Evolutionary conservation across 1,140 invertebrate genomes (phyloP).

Genomic region (Heliconius congener): DNA sequence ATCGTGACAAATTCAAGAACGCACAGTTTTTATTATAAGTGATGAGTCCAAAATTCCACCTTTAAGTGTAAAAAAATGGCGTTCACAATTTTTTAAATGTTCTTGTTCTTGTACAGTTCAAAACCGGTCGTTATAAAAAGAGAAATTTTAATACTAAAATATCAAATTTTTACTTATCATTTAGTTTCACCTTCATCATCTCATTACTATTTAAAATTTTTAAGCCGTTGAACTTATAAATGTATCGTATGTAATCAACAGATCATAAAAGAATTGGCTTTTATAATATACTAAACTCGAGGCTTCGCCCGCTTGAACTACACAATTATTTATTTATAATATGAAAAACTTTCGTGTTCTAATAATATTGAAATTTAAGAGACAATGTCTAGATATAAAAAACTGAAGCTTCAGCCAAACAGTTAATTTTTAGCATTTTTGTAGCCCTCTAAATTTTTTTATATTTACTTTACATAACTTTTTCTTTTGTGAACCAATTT

Average conservation of each 20-base stretch:
- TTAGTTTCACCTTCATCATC: neutral
- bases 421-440: too few relatives aligned
- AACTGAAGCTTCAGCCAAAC: too few relatives aligned
- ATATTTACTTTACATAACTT: too few relatives aligned
- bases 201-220: neutral
- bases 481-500: too few relatives aligned
- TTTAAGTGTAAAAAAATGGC: neutral
- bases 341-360: too few relatives aligned
- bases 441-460: too few relatives aligned
- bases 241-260: neutral
- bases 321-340: too few relatives aligned
- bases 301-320: too few relatives aligned
- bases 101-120: neutral
- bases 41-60: neutral
- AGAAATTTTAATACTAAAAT: neutral
- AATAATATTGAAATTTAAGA: too few relatives aligned
- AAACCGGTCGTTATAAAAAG: constrained; percentile 5
- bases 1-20: too few relatives aligned
- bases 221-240: neutral
- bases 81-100: neutral
- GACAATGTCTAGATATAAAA: too few relatives aligned
- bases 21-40: neutral
- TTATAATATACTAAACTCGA: too few relatives aligned
- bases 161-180: neutral
- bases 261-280: neutral